Base-by-base conservation (phyloP, 2,797 vertebrate species). In the Lepus oiostolus region DNA sequence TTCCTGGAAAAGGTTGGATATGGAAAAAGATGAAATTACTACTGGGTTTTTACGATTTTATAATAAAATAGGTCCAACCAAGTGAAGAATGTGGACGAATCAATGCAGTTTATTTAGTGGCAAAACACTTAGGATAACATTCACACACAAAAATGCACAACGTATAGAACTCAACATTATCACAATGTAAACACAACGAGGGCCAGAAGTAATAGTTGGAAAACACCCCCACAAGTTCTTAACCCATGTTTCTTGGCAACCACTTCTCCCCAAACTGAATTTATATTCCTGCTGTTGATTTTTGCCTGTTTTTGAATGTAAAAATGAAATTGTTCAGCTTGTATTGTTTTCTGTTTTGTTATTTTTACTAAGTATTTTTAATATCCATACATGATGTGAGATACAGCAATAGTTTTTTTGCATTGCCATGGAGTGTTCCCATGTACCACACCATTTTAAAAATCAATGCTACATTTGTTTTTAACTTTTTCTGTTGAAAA, bases 381-480 rank as follows among this genome's bases (percentile, higher is more conserved):
- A 42, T 26, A 68, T 60, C 24, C 67, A 81, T 30, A 28, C 21
- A 50, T 17, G 5, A 30, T 38, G 24, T 65, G 13, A 19, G 12
- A 9, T 30, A 13, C 30, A 8, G 7, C 30, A 54, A 7, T 79
- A 28, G 30, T 35, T 42, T 68, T 35, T 75, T n/a, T 89, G 24
- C 35, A 76, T n/a, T 71, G 21, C 54, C 71, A 7, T 38, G 4
- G 17, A n/a, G 10, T 17, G 0, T 91, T 79, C 12, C 30, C 7
- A 38, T 52, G 5, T 38, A 0, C 5, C 11, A 74, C 0, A 24
- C 10, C 42, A 75, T 89, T 79, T 68, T 30, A 47, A 76, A 94
- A 88, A 52, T 85, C 21, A 81, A 42, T 65, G 47, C 60, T 63
- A 26, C 63, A 14, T 24, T 63, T 88, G 38, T 79, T 91, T 85